Base-by-base conservation (phyloP, 2,888 invertebrate species). In the Apocheima hispidaria region DNA sequence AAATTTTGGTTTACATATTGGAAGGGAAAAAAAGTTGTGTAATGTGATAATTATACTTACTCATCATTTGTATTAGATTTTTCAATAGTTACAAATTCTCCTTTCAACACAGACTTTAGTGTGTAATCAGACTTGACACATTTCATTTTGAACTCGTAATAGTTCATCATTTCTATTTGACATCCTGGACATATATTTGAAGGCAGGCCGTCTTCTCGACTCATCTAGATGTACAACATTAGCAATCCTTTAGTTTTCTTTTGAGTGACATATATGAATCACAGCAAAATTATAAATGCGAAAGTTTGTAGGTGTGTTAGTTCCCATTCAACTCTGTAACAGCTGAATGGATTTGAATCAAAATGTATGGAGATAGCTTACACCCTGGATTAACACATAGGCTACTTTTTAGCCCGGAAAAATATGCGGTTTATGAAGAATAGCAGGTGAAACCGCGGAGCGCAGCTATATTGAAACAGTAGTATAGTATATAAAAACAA, bases 91-190 rank as follows among this genome's bases (percentile, higher is more conserved):
- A 68, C 41, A 56, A 79, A 75, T 60, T 78, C 77, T 38, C 72
- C 73, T 59, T 74, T 82, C 12, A 83, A 51, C 30, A 88, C 69
- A 21, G 86, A 79, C 66, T 79, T 84, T 49, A 89, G 76, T 56
- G 77, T 76, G 49, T 65, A 75, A 62, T 92, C 82, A 2, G 93
- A 84, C 23, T 84, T 84, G 51, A 86, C 82, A 67, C 92, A 91
- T 71, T 88, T 89, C n/a, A 72, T 70, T 68, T 87, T 92, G 68
- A 93, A 93, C n/a, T 84, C 75, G 70, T 86, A 88, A 62, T 81
- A 86, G 52, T 85, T 78, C 9, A 83, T 65, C 2, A 93, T 66
- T 63, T 84, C 79, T 23, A 57, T 63, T 61, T 78, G 75, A 67
- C 90, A 91, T 1, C 60, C 18, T 26, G 72, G 68, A 75, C 90